These are phyloP conservation scores for Prochilodus magdalenae DNA, from an alignment of 2,113 vertebrate genomes.

Conservation along the genomic window DNA sequence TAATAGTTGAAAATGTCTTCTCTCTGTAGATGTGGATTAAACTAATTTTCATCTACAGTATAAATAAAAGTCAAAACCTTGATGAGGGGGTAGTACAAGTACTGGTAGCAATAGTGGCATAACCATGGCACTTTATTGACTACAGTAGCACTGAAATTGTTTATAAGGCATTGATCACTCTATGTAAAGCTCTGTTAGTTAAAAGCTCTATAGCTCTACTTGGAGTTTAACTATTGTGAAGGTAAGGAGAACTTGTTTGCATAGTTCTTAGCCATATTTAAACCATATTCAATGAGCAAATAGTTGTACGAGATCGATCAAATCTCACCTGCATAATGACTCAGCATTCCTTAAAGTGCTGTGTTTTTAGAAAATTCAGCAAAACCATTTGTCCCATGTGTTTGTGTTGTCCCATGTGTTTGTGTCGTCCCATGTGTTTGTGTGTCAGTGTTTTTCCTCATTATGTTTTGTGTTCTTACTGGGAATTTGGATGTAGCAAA, in stretches of 20 bases:
- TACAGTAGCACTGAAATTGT: neutral
- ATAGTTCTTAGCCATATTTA: too few relatives aligned
- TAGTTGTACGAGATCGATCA: neutral
- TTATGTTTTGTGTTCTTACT: slow-evolving; percentile 52
- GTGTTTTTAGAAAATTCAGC: slow-evolving; percentile 45
- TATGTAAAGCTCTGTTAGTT: neutral
- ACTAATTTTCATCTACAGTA: neutral
- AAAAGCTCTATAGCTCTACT: neutral
- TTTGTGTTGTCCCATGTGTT: slow-evolving; percentile 53
- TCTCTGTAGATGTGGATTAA: too few relatives aligned
- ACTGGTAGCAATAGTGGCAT: neutral
- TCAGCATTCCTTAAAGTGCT: slow-evolving; percentile 54
- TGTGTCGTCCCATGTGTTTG: slow-evolving; percentile 51
- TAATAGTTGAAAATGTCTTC: too few relatives aligned
- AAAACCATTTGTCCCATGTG: slow-evolving; percentile 52
- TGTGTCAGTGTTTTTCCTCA: slow-evolving; percentile 57
- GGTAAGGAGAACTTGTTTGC: too few relatives aligned
- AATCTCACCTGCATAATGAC: neutral
- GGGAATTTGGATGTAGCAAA: neutral
- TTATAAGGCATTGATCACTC: too few relatives aligned
- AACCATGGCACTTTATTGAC: neutral
- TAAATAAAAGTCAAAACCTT: neutral
- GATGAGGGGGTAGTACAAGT: too few relatives aligned
- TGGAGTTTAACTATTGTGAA: neutral
- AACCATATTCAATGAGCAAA: neutral